These are phyloP conservation scores for Philonicus albiceps DNA, from an alignment of 2,888 invertebrate genomes.

Conservation along the genomic window DNA sequence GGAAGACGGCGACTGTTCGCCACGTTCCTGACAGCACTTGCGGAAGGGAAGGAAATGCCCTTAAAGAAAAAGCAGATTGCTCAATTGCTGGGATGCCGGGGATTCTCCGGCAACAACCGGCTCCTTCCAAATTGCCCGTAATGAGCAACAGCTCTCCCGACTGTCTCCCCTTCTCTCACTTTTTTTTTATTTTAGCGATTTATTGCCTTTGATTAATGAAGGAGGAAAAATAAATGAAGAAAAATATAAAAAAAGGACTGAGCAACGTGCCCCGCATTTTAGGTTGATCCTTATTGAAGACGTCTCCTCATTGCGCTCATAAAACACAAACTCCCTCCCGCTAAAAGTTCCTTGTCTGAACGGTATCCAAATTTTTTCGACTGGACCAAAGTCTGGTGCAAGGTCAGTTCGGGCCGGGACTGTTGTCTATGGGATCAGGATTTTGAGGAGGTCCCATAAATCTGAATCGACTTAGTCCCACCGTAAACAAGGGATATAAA, in stretches of 20 bases:
- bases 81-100: background rate
- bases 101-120: background rate
- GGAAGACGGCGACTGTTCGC: background rate
- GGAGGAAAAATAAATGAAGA: background rate
- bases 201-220: background rate
- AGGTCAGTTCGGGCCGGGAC: background rate
- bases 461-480: background rate
- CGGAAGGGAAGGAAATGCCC: background rate
- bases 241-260: background rate
- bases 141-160: background rate
- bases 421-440: background rate
- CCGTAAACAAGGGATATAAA: constrained; percentile 22
- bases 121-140: background rate
- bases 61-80: background rate
- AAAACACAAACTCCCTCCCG: background rate
- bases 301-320: background rate
- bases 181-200: background rate
- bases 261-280: background rate
- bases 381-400: background rate
- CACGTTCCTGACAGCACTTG: background rate
- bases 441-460: background rate
- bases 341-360: background rate
- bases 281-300: background rate
- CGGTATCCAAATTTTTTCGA: background rate
- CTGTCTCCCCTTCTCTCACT: background rate